Conservation (phyloP, 2,797 vertebrate genomes). For the Siniperca obscura region DNA sequence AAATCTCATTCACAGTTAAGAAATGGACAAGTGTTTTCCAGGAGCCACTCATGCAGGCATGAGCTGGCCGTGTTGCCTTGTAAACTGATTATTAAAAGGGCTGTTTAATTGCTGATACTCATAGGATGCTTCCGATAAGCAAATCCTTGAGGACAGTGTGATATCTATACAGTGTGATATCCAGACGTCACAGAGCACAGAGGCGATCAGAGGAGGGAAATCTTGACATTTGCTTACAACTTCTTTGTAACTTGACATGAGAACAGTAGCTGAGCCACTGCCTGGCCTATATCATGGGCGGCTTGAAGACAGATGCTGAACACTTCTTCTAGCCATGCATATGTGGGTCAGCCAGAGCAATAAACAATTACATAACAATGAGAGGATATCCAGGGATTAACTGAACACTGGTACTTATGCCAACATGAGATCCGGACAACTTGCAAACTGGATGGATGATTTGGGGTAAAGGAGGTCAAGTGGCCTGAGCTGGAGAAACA, state of each 20-base stretch:
- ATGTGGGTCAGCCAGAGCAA: slow-evolving; percentile 49
- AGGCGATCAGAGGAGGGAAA: not conserved
- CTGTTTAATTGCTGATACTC: not conserved
- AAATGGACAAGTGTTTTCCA: not conserved
- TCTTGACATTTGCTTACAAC: not conserved
- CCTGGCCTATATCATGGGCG: slow-evolving; percentile 9
- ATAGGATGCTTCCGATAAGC: not conserved
- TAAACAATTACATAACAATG: slow-evolving; percentile 76
- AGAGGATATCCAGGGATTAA: slow-evolving; percentile 71
- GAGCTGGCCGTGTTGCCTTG: not conserved
- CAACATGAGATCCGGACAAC: slow-evolving; percentile 24
- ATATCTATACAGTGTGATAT: not conserved
- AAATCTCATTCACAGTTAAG: not conserved
- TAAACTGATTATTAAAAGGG: not conserved
- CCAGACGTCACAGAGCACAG: slow-evolving; percentile 19
- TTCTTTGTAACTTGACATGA: slow-evolving; percentile 1
- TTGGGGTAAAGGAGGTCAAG: slow-evolving; percentile 15
- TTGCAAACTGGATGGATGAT: slow-evolving; percentile 31
- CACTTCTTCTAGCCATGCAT: slow-evolving; percentile 32
- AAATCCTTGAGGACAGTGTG: slow-evolving; percentile 4
- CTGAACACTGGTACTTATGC: slow-evolving; percentile 43
- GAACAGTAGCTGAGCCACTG: not conserved
- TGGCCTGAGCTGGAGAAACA: not conserved
- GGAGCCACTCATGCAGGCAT: not conserved
- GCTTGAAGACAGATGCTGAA: slow-evolving; percentile 59